A percentile compares a stretch with the other conserved stretches of the same genome.
Conservation (phyloP, 2,888 invertebrate genomes). For the Malthinus flaveolus region DNA sequence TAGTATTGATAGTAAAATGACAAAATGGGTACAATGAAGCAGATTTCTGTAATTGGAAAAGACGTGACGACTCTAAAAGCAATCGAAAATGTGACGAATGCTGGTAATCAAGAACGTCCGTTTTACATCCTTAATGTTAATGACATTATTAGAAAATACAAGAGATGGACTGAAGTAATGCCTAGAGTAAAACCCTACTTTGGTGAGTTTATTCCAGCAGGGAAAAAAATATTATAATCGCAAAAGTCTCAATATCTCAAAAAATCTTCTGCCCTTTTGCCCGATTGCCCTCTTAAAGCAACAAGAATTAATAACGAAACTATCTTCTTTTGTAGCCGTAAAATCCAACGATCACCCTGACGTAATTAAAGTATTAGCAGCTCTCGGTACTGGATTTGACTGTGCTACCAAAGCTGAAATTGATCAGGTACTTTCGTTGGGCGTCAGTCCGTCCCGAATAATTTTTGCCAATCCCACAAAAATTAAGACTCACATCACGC, state of each 20-base stretch:
- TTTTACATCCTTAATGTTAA: not conserved
- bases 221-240: too few relatives aligned
- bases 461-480: conserved; percentile 97
- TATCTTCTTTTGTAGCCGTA: conserved; percentile 64
- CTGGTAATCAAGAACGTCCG: not conserved
- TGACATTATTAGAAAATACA: not conserved
- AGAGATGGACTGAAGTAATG: not conserved
- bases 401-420: conserved; percentile 96
- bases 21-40: too few relatives aligned
- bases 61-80: too few relatives aligned
- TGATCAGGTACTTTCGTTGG: conserved; percentile 74
- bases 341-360: conserved; percentile 93
- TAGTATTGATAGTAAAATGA: too few relatives aligned
- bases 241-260: too few relatives aligned
- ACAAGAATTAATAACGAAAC: not conserved
- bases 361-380: conserved; percentile 81
- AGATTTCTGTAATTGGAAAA: too few relatives aligned
- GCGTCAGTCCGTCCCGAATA: conserved; percentile 77
- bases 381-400: conserved; percentile 91
- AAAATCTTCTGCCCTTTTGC: too few relatives aligned
- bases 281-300: too few relatives aligned
- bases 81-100: not conserved
- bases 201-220: not conserved
- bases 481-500: conserved; percentile 84
- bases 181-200: not conserved